Base-by-base conservation (phyloP, 2,888 invertebrate species). In the Hesperia comma region DNA sequence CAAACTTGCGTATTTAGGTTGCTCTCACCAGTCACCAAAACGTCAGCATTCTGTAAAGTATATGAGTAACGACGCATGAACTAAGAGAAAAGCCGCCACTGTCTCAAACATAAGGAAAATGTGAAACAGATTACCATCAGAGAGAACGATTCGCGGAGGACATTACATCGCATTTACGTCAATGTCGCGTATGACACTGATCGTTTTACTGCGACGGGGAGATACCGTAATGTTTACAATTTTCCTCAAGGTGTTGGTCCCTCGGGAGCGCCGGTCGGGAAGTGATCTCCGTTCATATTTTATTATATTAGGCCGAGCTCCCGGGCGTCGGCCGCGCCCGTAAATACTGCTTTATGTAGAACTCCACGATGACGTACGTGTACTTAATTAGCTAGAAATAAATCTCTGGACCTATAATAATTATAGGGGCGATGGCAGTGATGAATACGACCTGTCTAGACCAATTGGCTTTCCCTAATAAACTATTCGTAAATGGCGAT, bases 241-340 rank as follows among this genome's bases (percentile, higher is more conserved):
- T 46, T 49, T 8, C 49, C 49, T 12, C 19, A 49, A 17, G 49
- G 19, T 4, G 19, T 12, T 10, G 19, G 10, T 49, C 19, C 49
- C 19, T 19, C 12, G 19, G 17, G 49, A 46, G 19, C n/a, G 46
- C 3, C 49, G 4, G 19, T 37, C 43, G 12, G 6, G 17, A 15
- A 46, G 7, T 15, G 43, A 46, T 7, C 43, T 46, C 17, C 43
- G 43, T 46, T 46, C 15, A 46, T 46, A 46, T 46, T 46, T 46
- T 17, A 2, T 17, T 46, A 17, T 17, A 2, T 17, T 46, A 17
- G 1, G 43, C n/a, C 43, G 43, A 46, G 17, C 43, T 46, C 5
- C 17, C 37, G 37, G 2, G 10, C 8, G 37, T 12, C 12, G 37
- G 37, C 37, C 2, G 12, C 1, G 37, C 3, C 37, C 37, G 37